Conservation (phyloP, 2,113 vertebrate genomes). For the Cyanoderma ruficeps region DNA sequence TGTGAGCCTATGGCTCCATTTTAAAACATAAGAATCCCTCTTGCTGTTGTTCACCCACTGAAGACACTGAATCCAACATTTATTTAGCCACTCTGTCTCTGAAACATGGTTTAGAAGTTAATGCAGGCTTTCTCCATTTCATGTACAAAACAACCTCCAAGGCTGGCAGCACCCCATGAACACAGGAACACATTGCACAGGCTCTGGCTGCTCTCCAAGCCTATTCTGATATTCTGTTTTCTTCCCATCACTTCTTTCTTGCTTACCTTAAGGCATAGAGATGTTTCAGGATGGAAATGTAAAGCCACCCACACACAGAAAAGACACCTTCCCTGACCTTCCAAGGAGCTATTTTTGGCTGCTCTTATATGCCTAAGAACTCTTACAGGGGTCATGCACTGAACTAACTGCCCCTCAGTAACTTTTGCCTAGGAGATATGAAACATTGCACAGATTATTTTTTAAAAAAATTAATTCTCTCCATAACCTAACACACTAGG, state of each 20-base stretch:
- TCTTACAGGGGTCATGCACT: not conserved
- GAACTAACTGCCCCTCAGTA: not conserved
- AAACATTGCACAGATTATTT: not conserved
- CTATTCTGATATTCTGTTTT: not conserved
- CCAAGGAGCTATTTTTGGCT: conserved; percentile 46
- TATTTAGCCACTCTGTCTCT: not conserved
- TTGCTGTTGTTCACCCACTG: not conserved
- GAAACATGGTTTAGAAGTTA: not conserved
- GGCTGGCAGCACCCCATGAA: not conserved
- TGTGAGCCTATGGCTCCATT: not conserved
- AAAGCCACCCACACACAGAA: not conserved
- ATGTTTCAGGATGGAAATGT: not conserved
- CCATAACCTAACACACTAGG: not conserved
- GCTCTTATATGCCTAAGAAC: conserved; percentile 2
- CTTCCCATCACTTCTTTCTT: not conserved
- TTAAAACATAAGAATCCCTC: not conserved
- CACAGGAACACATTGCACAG: not conserved
- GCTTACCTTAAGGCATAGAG: not conserved
- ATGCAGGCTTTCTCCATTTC: not conserved
- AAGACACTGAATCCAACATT: not conserved
- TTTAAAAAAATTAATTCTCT: not conserved
- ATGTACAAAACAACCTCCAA: not conserved
- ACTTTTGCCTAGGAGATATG: not conserved
- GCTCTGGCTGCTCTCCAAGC: not conserved
- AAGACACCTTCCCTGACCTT: conserved; percentile 32